phyloP scores from a whole-genome alignment of 1,140 invertebrate species.

The Eumaeus atala region DNA sequence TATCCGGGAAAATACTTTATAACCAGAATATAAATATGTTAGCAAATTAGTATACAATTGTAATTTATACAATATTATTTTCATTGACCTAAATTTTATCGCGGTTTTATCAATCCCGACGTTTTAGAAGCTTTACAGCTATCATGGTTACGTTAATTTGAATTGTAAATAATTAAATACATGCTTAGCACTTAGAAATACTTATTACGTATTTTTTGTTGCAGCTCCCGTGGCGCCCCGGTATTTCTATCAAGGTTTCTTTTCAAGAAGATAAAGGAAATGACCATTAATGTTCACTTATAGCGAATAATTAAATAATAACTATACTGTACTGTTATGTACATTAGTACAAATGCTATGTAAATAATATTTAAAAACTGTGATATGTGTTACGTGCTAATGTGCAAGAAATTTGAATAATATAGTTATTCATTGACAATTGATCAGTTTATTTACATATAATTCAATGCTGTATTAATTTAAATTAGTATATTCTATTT shows the following conservation, averaged over 20 bases:
- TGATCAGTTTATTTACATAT: neutral
- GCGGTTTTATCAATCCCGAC: too few species aligned
- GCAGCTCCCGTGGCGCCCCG: conserved; percentile 45
- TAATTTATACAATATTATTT: too few species aligned
- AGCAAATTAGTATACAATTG: too few species aligned
- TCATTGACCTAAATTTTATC: too few species aligned
- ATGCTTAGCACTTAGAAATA: too few species aligned
- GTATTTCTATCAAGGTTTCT: conserved; percentile 53
- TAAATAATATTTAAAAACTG: conserved; percentile 33
- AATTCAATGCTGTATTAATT: conserved; percentile 4
- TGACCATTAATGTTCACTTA: neutral
- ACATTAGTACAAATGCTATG: conserved; percentile 28
- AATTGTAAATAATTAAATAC: too few species aligned
- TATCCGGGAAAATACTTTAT: too few species aligned
- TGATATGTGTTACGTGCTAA: conserved; percentile 27
- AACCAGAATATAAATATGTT: too few species aligned
- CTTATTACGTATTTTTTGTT: conserved; percentile 29
- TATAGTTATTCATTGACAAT: conserved; percentile 8
- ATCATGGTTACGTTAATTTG: too few species aligned
- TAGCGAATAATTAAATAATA: conserved; percentile 9
- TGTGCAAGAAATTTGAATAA: conserved; percentile 4
- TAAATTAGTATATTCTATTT: conserved; percentile 4
- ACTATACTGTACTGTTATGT: conserved; percentile 20
- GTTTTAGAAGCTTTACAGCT: too few species aligned
- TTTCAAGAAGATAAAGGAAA: conserved; percentile 40